phyloP scores from a whole-genome alignment of 1,140 invertebrate species.

The Phymorhynchus buccinoides region DNA sequence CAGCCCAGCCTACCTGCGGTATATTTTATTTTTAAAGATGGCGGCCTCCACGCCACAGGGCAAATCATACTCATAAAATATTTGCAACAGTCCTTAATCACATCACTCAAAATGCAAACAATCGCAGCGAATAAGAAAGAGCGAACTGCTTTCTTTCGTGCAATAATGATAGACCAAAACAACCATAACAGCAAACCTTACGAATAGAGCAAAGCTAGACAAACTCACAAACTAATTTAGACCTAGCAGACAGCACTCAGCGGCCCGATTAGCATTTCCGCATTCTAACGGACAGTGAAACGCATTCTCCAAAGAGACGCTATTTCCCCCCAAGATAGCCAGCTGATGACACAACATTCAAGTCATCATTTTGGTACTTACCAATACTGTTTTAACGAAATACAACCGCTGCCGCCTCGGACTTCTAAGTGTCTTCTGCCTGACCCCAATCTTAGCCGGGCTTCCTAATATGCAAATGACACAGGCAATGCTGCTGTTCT shows the following conservation, averaged over 20 bases:
- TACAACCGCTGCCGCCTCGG: background rate
- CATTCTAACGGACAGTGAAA: background rate
- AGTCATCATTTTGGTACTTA: background rate
- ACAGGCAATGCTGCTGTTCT: conserved; percentile 32
- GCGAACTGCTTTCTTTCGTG: background rate
- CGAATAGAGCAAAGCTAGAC: background rate
- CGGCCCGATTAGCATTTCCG: background rate
- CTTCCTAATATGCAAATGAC: conserved; percentile 42
- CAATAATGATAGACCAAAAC: background rate
- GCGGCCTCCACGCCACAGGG: conserved; percentile 35
- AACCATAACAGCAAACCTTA: background rate
- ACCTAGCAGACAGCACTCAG: conserved; percentile 35
- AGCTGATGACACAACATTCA: background rate
- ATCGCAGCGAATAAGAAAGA: background rate
- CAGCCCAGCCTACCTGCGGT: conserved; percentile 32
- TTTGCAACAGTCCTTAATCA: background rate
- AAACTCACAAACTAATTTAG: too few relatives aligned
- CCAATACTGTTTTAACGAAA: conserved; percentile 14
- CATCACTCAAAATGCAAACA: background rate
- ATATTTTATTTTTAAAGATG: conserved; percentile 33
- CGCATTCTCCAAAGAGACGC: background rate
- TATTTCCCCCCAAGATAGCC: background rate
- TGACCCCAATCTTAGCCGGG: conserved; percentile 37
- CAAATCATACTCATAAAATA: background rate
- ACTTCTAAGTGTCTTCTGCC: conserved; percentile 8